Evolutionary conservation across 2,888 invertebrate genomes (phyloP), one percentile per base, ranked within the genome.

Genomic region (Acleris emargana): DNA sequence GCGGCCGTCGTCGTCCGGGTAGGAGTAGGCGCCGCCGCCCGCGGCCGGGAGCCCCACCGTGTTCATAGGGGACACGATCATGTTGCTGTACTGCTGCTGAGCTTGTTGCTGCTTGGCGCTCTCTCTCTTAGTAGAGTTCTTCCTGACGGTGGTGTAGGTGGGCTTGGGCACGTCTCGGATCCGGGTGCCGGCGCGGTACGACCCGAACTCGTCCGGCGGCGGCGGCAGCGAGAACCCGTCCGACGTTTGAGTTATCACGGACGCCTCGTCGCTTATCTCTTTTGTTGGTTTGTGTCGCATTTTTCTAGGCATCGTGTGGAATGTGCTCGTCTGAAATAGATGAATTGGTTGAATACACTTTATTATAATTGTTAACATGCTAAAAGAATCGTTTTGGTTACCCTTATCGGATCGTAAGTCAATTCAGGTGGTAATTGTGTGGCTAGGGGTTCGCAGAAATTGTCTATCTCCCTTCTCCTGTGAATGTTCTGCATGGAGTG

Each of bases 231-330:
- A 91, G 69, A 91, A 91, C 0, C 89, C 88, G 70, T 92, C 91
- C 0, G 91, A 91, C 0, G 83, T 87, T 76, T 89, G 89, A 2
- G 90, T 89, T 67, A 89, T 87, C 76, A 88, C 91, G 0, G 91
- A 91, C 4, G 76, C 74, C 69, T 90, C 91, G 70, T 91, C 91
- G 73, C 88, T 89, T 49, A 89, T 74, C 69, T 90, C 89, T 68
- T 85, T 89, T 0, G 82, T 76, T 32, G 82, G 63, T 73, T 87
- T 92, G 62, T 88, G 85, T 1, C 87, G 85, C 76, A 84, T 82
- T 77, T 89, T 91, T 72, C 89, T 83, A 7, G 92, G 92, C 87
- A 92, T 91, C 13, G 92, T 91, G 73, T 91, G 91, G 71, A 91
- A 92, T 45, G 91, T 88, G 75, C 89, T 91, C 85, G 89, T 88